Base-by-base conservation (phyloP, 2,888 invertebrate genomes). In the Petrolisthes cinctipes region DNA sequence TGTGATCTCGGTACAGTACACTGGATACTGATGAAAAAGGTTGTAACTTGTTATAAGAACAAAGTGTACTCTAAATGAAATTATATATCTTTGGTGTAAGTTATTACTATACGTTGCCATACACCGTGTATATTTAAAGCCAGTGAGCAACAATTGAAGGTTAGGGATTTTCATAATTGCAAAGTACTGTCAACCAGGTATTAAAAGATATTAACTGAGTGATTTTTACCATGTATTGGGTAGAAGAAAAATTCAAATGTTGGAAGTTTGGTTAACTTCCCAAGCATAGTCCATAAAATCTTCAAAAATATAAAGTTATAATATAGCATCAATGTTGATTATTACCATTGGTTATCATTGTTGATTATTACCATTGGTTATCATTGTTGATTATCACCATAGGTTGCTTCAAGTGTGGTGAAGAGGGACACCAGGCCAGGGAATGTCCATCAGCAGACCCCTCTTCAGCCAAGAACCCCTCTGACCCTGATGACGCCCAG, bases 401-500 rank as follows among this genome's bases (percentile, higher is more conserved):
- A 76, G 82, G 61, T 37, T 88, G 85, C 78, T 83, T 71, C 75
- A 85, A 88, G 37, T 90, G 91, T 80, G 89, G 90, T 0, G 86
- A 89, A 14, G 89, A 89, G 17, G 90, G 90, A 11, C 89, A 89
- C 82, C 81, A 82, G 71, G 71, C 86, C 7, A 71, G 80, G 23
- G 89, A 90, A 11, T 90, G 90, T 82, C 23, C 86, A 9, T 23
- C 54, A 9, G 86, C 76, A 4, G 23, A 82, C 56, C 71, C 66
- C 51, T 75, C 20, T 51, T 23, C 73, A 23, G 7, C 56, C 57
- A 20, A 54, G 54, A 76, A 54, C 37, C 4, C 78, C 53, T 14
- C 54, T 23, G 56, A 73, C 11, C 9, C 9, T 53, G 57, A 79
- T 54, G 80, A 73, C 79, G 86, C 23, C 79, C 91, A 86, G 94